Percentiles rank a stretch among this genome's conserved stretches.
phyloP scores from a whole-genome alignment of 2,888 invertebrate species.

The Amphipyra tragopoginis region DNA sequence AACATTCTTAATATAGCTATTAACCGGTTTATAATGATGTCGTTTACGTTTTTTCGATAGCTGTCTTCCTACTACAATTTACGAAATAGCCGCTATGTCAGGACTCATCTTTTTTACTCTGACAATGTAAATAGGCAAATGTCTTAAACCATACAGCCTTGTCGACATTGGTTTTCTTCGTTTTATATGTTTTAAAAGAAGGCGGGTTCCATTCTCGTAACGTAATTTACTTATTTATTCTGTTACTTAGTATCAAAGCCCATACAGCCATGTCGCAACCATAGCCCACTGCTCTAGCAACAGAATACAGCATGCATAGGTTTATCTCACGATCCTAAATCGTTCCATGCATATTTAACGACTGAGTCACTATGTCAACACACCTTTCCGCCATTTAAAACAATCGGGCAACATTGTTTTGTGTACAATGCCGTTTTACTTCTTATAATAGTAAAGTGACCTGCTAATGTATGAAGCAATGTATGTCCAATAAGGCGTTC shows the following conservation, averaged over 20 bases:
- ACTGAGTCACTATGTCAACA: slow-evolving; percentile 57
- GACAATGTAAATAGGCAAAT: too few relatives aligned
- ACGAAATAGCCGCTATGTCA: too few relatives aligned
- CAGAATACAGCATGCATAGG: slow-evolving; percentile 27
- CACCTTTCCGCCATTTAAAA: slow-evolving; percentile 26
- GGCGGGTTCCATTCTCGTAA: too few relatives aligned
- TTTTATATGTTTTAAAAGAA: too few relatives aligned
- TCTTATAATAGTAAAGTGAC: slow-evolving; percentile 11
- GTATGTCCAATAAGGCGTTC: slow-evolving; percentile 6
- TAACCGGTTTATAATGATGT: too few relatives aligned
- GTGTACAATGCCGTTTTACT: slow-evolving; percentile 20
- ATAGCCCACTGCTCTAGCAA: slow-evolving; percentile 17
- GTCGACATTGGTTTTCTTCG: too few relatives aligned
- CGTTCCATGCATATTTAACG: slow-evolving; percentile 49
- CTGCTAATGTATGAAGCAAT: slow-evolving; percentile 30
- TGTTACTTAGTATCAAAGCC: neutral
- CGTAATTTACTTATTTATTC: too few relatives aligned
- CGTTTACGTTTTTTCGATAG: too few relatives aligned
- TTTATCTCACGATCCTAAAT: slow-evolving; percentile 50
- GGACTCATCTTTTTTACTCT: too few relatives aligned
- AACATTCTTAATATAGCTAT: too few relatives aligned
- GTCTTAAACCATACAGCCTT: too few relatives aligned
- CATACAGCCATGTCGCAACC: slow-evolving; percentile 45
- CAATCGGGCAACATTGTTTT: slow-evolving; percentile 14
- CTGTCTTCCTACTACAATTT: too few relatives aligned